phyloP scores from a whole-genome alignment of 2,113 vertebrate species.

The Leucopsar rothschildi region DNA sequence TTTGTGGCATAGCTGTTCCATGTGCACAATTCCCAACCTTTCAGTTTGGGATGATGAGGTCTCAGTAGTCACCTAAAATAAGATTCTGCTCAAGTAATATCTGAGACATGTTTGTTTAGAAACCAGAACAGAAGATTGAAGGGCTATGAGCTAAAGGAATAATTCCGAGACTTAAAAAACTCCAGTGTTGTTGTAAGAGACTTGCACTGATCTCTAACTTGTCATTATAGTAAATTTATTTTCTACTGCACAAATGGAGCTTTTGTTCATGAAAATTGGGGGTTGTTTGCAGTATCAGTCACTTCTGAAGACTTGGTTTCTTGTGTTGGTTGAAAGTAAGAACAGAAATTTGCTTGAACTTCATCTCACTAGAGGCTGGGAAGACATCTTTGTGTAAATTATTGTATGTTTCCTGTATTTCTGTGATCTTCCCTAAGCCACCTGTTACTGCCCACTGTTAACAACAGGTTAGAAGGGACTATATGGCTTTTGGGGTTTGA shows the following conservation, averaged over 20 bases:
- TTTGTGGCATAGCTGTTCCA: not conserved
- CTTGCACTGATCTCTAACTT: not conserved
- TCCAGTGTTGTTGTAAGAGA: not conserved
- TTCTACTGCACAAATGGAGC: not conserved
- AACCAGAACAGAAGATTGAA: not conserved
- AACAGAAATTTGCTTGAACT: not conserved
- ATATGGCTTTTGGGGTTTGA: not conserved
- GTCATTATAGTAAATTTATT: not conserved
- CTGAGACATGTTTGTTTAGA: not conserved
- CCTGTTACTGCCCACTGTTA: not conserved
- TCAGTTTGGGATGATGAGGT: not conserved
- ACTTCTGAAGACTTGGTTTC: not conserved
- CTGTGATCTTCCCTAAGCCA: not conserved
- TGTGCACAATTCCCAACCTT: not conserved
- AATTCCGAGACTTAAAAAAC: not conserved
- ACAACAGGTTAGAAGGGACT: not conserved
- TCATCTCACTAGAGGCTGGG: not conserved
- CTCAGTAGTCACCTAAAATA: not conserved
- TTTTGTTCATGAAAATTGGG: not conserved
- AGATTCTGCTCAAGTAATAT: not conserved
- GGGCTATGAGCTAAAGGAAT: not conserved
- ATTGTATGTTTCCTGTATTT: not conserved
- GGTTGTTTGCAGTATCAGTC: not conserved
- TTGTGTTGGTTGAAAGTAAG: not conserved
- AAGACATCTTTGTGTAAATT: not conserved